Evolutionary conservation across 2,888 invertebrate species (phyloP), one percentile per base, ranked within the genome.

Genomic region (Graphium colonna): DNA sequence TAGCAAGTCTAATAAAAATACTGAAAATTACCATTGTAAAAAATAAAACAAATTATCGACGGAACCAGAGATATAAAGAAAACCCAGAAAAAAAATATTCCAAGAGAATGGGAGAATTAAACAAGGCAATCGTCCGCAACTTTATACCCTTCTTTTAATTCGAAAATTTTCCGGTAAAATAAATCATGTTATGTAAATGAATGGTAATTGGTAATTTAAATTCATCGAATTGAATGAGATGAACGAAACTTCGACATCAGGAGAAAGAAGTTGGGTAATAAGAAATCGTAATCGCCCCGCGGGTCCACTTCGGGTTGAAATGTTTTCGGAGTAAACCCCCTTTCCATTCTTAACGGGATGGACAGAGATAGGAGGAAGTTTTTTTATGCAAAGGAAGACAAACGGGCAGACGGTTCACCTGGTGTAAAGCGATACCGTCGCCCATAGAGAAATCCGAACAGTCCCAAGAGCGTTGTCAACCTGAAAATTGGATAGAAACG

Each of bases 131-230:
- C 2, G 5, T 43, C 7, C 10, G 26, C 28, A 31, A 44, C 13
- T 42, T 44, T 15, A 31, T 31, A 9, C 13, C 26, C 15, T 26
- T n/a, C n/a, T 44, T 44, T 28, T 44, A 31, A 44, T 42, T 42
- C 28, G 31, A 28, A 31, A 44, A 44, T 8, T 44, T 26, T 28
- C 12, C 9, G 26, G 31, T 31, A 10, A 10, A 31, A 18, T 43
- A 13, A 43, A 43, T 43, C 7, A 43, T 13, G 13, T 26, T 12
- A 43, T 43, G 43, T 43, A 44, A 44, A 31, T 28, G 28, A 44
- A 31, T 44, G 31, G 31, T 15, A 44, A 44, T 31, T 31, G 31
- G 31, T 9, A 31, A 31, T 31, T 31, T 31, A 31, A 31, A 31
- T 31, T 31, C 31, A 31, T n/a, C 26, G 31, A 44, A 31, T 31